Evolutionary conservation across 2,113 vertebrate genomes (phyloP).

Genomic region (Macrotus californicus): DNA sequence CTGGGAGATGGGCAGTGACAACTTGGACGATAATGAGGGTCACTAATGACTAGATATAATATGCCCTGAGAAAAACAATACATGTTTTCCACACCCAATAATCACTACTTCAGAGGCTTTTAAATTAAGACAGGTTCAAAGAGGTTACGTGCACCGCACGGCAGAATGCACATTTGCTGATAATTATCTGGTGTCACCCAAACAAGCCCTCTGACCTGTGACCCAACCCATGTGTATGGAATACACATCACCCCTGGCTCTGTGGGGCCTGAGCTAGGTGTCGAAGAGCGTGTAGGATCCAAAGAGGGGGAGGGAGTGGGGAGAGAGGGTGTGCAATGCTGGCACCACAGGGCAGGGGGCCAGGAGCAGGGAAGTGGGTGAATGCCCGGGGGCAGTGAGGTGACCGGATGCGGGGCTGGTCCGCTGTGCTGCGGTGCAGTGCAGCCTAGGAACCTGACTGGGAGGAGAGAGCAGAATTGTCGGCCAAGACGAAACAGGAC

Average conservation of each 20-base stretch:
- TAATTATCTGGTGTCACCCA: neutral
- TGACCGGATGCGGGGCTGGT: accelerated
- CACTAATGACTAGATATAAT: neutral
- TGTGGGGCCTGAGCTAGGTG: neutral
- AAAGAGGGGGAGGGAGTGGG: no score
- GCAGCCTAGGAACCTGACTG: neutral
- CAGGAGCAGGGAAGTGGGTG: neutral
- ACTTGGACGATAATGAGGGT: neutral
- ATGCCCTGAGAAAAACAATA: neutral
- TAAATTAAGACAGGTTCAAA: neutral
- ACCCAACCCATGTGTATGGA: neutral
- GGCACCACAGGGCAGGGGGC: neutral
- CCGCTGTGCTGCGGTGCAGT: neutral
- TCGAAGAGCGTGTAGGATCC: accelerated
- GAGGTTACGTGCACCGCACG: neutral
- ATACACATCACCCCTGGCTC: accelerated
- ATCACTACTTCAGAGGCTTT: neutral
- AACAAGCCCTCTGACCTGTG: neutral
- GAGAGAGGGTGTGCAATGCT: neutral
- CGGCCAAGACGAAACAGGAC: neutral
- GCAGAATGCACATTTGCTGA: neutral
- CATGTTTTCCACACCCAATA: neutral
- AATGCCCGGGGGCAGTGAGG: neutral
- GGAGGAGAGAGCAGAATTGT: neutral
- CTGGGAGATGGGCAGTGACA: neutral